Percentiles rank a stretch among this genome's conserved stretches.
Evolutionary conservation across 2,888 invertebrate genomes (phyloP).

Genomic region (Nesidiocoris tenuis): DNA sequence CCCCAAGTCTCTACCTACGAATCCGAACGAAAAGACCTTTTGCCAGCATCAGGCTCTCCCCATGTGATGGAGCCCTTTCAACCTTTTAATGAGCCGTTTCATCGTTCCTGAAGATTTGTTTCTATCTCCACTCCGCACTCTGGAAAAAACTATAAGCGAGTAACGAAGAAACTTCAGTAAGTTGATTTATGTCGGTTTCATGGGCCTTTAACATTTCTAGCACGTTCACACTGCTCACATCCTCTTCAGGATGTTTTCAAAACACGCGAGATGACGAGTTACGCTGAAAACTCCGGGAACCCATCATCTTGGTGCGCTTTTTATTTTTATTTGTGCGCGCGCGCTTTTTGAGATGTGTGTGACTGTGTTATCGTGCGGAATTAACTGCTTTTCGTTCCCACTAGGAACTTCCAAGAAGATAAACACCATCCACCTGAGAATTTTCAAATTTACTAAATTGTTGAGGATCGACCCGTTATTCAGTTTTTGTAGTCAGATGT

Average conservation of each 20-base stretch:
- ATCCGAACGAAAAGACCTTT: neutral
- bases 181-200: neutral
- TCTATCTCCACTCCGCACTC: neutral
- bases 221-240: neutral
- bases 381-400: too few relatives aligned
- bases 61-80: slow-evolving; percentile 22
- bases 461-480: too few relatives aligned
- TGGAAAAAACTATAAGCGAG: neutral
- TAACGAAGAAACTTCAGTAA: neutral
- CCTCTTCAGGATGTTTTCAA: neutral
- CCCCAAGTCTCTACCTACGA: neutral
- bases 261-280: neutral
- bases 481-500: too few relatives aligned
- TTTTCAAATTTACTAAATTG: too few relatives aligned
- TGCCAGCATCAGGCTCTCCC: neutral
- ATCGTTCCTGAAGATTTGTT: slow-evolving; percentile 14
- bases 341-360: too few relatives aligned
- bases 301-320: too few relatives aligned
- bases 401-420: too few relatives aligned
- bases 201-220: neutral
- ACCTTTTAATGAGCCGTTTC: slow-evolving; percentile 28
- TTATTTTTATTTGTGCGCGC: too few relatives aligned
- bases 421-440: too few relatives aligned
- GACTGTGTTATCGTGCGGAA: too few relatives aligned
- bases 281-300: neutral